Percentiles rank a stretch among this genome's conserved stretches.
Evolutionary conservation across 2,113 vertebrate species (phyloP).

Genomic region (Rynchops niger): DNA sequence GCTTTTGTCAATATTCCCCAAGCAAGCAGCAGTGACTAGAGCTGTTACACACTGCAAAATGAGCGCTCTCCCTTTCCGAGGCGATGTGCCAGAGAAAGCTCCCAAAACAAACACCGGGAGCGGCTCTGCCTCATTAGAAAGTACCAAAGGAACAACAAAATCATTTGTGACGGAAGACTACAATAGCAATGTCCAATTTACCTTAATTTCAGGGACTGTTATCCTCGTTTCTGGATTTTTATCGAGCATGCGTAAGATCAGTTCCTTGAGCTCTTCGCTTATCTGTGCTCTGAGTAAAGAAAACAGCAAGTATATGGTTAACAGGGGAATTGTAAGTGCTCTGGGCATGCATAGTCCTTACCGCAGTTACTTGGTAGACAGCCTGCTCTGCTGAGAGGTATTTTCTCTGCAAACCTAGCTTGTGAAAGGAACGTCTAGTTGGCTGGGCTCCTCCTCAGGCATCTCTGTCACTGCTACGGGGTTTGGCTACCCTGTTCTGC

Average conservation of each 20-base stretch:
- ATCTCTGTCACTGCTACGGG: fast-evolving
- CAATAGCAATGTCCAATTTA: conserved; percentile 20
- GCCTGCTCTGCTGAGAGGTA: neutral
- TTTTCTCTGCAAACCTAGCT: neutral
- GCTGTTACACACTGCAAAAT: neutral
- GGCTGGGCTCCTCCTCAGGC: neutral
- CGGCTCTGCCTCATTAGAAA: neutral
- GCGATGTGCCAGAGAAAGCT: neutral
- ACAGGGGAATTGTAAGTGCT: neutral
- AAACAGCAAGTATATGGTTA: neutral
- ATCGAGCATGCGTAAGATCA: conserved; percentile 90
- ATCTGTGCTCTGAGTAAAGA: conserved; percentile 75
- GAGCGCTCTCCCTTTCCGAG: neutral
- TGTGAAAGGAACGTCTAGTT: neutral
- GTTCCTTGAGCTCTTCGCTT: conserved; percentile 84
- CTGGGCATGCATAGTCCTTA: neutral
- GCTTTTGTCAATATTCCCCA: conserved; percentile 29
- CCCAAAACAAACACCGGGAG: neutral
- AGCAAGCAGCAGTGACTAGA: neutral
- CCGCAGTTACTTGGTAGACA: neutral
- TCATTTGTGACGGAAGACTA: neutral
- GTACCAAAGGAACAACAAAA: neutral
- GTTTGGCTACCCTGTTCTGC: neutral
- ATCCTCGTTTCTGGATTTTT: conserved; percentile 93
- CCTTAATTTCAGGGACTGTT: conserved; percentile 93